Evolutionary conservation across 2,888 invertebrate genomes (phyloP), one percentile per base, ranked within the genome.

Genomic region (Scaptomyza tumidula): DNA sequence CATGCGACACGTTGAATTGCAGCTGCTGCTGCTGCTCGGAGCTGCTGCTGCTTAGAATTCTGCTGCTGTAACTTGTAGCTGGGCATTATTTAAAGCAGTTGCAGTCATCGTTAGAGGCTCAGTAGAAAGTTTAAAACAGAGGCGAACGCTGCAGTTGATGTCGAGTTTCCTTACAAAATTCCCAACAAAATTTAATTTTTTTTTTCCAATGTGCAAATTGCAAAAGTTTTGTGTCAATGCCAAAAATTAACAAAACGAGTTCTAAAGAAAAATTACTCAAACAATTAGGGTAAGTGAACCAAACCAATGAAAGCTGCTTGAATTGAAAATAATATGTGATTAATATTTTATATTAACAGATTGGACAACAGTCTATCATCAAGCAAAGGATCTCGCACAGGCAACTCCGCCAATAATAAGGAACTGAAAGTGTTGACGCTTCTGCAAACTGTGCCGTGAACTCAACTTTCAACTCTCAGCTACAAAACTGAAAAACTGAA

Each of bases 401-500:
- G 92, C 44, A 92, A 92, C 74, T 90, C 92, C 45, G 92, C 87
- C 37, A 92, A 92, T 67, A 88, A 89, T 75, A 82, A 92, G 67
- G 92, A 92, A 85, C 89, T 92, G 24, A 87, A 91, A 76, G 92
- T 92, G 41, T 76, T 92, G 11, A 92, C 92, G 9, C 84, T 91
- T 31, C 85, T 92, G 52, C 91, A 92, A 71, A 90, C 91, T 88
- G 92, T 92, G 46, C 92, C 92, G 82, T 92, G 92, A 92, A 75
- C 72, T 69, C n/a, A 24, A 6, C 35, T 6, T 57, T 57, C 19
- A 19, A 24, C 60, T 41, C 64, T 50, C 29, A 31, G 43, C 1
- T 16, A 72, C 78, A 72, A 43, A 24, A 48, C 10, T 39, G n/a
- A 19, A 78, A 72, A 43, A 48, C 11, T 35, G 11, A 14, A 53